These are phyloP conservation scores for Polietes domitor DNA, from an alignment of 2,888 invertebrate species.

Conservation along the genomic window DNA sequence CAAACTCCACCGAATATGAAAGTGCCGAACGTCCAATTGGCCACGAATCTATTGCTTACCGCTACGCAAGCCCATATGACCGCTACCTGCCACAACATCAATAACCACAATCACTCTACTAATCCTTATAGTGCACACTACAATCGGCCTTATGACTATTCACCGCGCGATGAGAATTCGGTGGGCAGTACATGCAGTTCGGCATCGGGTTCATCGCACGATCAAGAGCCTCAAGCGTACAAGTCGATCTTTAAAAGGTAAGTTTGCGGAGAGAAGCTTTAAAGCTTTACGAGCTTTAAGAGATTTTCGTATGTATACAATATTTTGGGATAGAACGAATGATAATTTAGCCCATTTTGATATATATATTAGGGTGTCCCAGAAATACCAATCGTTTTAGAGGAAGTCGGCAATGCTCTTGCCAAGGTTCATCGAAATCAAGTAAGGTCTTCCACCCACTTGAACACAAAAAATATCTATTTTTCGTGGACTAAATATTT, in stretches of 20 bases:
- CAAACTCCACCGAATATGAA: constrained; percentile 98
- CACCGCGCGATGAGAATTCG: constrained; percentile 75
- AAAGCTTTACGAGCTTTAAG: too few species aligned
- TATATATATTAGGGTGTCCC: too few species aligned
- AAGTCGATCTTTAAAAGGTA: constrained; percentile 91
- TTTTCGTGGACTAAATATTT: too few species aligned
- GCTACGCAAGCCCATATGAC: constrained; percentile 83
- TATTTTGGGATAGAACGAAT: too few species aligned
- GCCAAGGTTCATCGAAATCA: too few species aligned
- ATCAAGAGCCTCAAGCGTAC: constrained; percentile 66
- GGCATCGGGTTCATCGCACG: constrained; percentile 60
- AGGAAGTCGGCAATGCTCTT: too few species aligned
- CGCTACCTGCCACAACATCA: constrained; percentile 82
- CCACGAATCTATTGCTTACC: constrained; percentile 87
- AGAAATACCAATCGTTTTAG: too few species aligned
- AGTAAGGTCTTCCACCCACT: too few species aligned
- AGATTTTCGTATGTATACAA: too few species aligned
- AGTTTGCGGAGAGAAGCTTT: neutral
- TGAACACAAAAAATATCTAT: too few species aligned
- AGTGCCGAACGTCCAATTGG: constrained; percentile 86
- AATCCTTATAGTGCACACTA: constrained; percentile 64
- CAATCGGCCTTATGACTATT: constrained; percentile 75
- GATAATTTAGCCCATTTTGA: too few species aligned
- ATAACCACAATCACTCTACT: constrained; percentile 56
- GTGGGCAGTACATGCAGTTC: constrained; percentile 72